Evolutionary conservation across 2,113 vertebrate genomes (phyloP).

Genomic region (Dipodomys merriami): DNA sequence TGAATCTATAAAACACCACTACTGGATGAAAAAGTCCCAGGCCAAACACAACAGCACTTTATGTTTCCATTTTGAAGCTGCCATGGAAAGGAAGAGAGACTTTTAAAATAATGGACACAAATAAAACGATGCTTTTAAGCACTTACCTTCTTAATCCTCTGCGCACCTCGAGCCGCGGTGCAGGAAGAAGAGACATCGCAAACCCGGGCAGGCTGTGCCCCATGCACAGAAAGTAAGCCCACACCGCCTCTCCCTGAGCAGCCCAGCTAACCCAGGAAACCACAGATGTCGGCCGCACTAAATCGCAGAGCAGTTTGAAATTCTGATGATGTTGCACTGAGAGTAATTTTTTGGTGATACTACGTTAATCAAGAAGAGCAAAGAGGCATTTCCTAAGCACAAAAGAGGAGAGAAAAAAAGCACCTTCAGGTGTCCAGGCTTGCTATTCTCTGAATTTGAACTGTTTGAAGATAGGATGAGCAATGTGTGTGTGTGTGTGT

Average conservation of each 20-base stretch:
- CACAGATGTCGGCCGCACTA: background rate
- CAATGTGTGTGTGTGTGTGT: background rate
- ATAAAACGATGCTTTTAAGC: slow-evolving; percentile 67
- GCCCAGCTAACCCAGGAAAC: too few relatives aligned
- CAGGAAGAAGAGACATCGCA: too few relatives aligned
- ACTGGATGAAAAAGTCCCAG: slow-evolving; percentile 61
- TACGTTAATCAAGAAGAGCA: too few relatives aligned
- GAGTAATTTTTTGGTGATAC: background rate
- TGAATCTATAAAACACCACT: slow-evolving; percentile 64
- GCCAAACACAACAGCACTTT: slow-evolving; percentile 47
- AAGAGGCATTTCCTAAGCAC: background rate
- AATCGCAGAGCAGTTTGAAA: background rate
- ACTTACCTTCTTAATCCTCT: slow-evolving; percentile 22
- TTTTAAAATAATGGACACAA: slow-evolving; percentile 63
- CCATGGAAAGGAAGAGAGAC: slow-evolving; percentile 15
- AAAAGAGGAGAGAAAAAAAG: background rate
- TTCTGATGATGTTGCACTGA: background rate
- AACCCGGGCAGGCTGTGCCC: too few relatives aligned
- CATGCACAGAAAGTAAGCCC: too few relatives aligned
- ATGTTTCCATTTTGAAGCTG: slow-evolving; percentile 43
- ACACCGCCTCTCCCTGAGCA: too few relatives aligned
- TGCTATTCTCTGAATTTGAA: background rate
- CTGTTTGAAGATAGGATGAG: background rate
- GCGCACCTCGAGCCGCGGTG: too few relatives aligned
- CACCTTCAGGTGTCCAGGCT: background rate